These are phyloP conservation scores for Hylaeus volcanicus DNA, from an alignment of 1,140 invertebrate genomes.

Conservation along the genomic window DNA sequence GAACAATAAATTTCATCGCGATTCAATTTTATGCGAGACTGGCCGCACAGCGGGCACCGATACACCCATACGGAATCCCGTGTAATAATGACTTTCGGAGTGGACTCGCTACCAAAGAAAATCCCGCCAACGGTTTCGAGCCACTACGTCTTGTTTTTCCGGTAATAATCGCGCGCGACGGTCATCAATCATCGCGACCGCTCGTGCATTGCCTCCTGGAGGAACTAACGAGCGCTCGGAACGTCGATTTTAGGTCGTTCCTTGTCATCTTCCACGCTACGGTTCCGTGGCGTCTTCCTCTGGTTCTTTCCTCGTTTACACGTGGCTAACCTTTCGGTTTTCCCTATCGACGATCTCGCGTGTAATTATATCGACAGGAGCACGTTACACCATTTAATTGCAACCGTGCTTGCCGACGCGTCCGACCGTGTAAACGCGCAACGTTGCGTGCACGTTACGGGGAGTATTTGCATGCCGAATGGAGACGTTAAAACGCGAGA, in stretches of 20 bases:
- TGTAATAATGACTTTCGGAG: background rate
- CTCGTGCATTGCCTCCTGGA: conserved; percentile 54
- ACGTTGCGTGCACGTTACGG: conserved; percentile 15
- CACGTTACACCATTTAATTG: conserved; percentile 59
- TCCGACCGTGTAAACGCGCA: conserved; percentile 61
- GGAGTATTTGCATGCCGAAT: background rate
- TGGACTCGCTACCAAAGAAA: background rate
- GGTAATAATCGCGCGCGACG: conserved; percentile 46
- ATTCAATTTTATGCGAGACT: background rate
- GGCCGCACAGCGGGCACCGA: background rate
- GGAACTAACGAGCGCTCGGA: conserved; percentile 31
- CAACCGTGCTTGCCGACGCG: conserved; percentile 41
- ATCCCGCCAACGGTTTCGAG: conserved; percentile 5
- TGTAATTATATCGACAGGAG: conserved; percentile 55
- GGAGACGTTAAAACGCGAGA: background rate
- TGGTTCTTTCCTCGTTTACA: background rate
- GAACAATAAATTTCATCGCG: background rate
- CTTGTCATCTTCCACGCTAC: background rate
- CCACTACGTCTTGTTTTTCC: conserved; percentile 20
- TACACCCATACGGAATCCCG: background rate
- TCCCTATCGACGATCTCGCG: conserved; percentile 41
- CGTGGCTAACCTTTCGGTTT: conserved; percentile 35
- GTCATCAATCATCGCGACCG: conserved; percentile 41
- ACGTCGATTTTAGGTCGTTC: conserved; percentile 3
- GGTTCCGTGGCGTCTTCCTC: background rate